These are phyloP conservation scores for Drosophila yooni DNA, from an alignment of 2,888 invertebrate genomes.

Conservation along the genomic window DNA sequence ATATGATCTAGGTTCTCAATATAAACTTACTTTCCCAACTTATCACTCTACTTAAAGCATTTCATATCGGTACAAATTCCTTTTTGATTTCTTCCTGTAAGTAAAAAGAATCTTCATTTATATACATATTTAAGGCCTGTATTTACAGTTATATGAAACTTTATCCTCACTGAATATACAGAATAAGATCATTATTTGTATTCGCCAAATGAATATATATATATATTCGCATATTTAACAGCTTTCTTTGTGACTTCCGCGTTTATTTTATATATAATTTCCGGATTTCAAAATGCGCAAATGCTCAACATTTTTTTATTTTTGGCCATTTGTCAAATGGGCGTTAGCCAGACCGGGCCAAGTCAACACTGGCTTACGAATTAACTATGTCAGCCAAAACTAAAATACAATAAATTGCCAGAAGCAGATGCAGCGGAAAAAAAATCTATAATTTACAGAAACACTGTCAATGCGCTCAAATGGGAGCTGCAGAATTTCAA, in stretches of 20 bases:
- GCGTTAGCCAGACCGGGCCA: constrained; percentile 53
- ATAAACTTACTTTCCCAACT: not conserved
- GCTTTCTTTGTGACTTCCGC: constrained; percentile 11
- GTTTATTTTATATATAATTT: constrained; percentile 22
- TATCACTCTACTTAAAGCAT: not conserved
- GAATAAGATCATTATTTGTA: not conserved
- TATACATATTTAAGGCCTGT: not conserved
- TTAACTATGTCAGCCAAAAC: constrained; percentile 73
- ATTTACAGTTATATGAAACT: not conserved
- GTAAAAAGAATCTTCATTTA: not conserved
- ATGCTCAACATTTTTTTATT: constrained; percentile 34
- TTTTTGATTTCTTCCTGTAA: not conserved
- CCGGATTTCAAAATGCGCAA: constrained; percentile 45
- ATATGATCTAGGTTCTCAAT: not conserved
- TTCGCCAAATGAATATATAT: not conserved
- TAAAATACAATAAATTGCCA: constrained; percentile 73
- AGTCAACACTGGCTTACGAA: constrained; percentile 42
- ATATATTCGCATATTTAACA: not conserved
- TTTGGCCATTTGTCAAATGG: constrained; percentile 76
- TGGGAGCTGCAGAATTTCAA: constrained; percentile 21
- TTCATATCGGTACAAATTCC: not conserved
- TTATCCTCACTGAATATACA: not conserved
- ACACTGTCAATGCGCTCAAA: constrained; percentile 44
- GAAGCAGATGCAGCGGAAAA: constrained; percentile 48
- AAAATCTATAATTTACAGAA: constrained; percentile 79